Base-by-base conservation (phyloP, 2,888 invertebrate genomes). In the Hermaeophaga mercurialis region DNA sequence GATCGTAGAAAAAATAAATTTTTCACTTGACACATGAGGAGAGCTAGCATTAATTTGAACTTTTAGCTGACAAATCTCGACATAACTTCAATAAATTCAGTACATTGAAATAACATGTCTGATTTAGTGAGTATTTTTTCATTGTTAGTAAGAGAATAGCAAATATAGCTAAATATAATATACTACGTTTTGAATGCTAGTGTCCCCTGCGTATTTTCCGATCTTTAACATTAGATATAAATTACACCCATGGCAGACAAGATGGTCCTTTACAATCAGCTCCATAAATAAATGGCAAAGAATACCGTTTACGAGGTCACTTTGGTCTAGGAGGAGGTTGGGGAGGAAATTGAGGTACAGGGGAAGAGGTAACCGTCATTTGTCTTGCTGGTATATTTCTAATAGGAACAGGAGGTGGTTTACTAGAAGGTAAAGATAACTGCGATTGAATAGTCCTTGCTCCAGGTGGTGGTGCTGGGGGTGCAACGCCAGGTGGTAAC, bases 391-490 rank as follows among this genome's bases (percentile, higher is more conserved):
- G 80, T 47, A 80, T 78, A 54, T 77, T 81, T 50, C 84, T 80
- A 62, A 78, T 77, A 62, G 84, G 84, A 15, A 84, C 78, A 58
- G 84, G 84, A 11, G 84, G 83, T 49, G 84, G 80, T 44, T 72
- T 70, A n/a, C 67, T 63, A 71, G 41, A 14, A 61, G 66, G 45
- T 26, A 61, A 33, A 3, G 73, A 67, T 8, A 72, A 55, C 59
- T 82, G 81, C 2, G 68, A 62, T 2, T 70, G 69, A 19, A 72
- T 64, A 26, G 71, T 68, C 33, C 65, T 62, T 9, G 64, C 34
- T 6, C 70, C 72, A 7, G 78, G 77, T 1, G 78, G 77, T 1
- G 73, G 71, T 4, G 77, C 76, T 1, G 78, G 77, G 1, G 77
- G 78, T 26, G 73, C 70, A 1, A 61, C 61, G 8, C 74, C 74